Evolutionary conservation across 2,113 vertebrate species (phyloP).

Genomic region (Cercocebus atys): DNA sequence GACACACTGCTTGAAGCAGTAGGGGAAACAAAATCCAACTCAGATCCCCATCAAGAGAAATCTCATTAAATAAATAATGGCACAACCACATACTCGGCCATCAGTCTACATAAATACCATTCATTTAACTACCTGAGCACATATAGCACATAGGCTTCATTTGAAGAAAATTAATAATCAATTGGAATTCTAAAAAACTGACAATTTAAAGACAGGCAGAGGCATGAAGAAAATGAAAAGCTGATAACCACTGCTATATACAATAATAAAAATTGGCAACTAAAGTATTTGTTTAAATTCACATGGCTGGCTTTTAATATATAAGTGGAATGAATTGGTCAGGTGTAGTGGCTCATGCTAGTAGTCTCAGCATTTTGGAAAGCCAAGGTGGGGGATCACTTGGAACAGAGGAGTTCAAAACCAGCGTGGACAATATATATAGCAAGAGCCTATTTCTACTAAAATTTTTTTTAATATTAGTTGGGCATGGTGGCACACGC

Average conservation of each 20-base stretch:
- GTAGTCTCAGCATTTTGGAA: not conserved
- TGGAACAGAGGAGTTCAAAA: not conserved
- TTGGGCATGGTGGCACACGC: too few species aligned
- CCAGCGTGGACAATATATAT: not conserved
- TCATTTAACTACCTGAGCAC: not conserved
- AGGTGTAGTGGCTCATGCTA: not conserved
- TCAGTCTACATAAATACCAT: not conserved
- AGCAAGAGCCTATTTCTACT: not conserved
- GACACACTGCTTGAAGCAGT: not conserved
- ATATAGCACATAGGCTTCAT: not conserved
- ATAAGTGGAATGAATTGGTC: not conserved
- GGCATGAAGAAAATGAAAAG: not conserved
- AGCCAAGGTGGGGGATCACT: not conserved
- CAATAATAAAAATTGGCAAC: not conserved
- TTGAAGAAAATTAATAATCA: conserved; percentile 34
- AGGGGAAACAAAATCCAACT: not conserved
- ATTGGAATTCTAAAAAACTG: not conserved
- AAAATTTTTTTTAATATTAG: too few species aligned
- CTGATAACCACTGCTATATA: not conserved
- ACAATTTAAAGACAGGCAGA: conserved; percentile 1
- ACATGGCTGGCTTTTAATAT: not conserved
- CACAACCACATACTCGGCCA: not conserved
- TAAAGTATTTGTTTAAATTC: not conserved
- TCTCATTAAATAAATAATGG: not conserved
- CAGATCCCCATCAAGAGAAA: not conserved